Evolutionary conservation across 35 echinoderm and acorn worm species (phyloP).

Genomic region (Lytechinus pictus): DNA sequence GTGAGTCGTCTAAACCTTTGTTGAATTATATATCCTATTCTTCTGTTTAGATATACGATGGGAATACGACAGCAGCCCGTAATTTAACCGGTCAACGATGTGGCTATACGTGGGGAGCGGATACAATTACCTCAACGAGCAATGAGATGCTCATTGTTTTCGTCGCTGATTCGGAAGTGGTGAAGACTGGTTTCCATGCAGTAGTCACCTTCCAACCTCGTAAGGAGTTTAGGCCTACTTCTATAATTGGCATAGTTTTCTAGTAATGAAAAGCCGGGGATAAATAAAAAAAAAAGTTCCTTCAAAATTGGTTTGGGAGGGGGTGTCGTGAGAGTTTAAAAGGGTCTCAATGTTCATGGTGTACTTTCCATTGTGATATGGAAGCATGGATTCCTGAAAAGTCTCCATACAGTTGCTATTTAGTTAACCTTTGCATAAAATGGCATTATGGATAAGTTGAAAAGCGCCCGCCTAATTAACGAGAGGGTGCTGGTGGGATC

Average conservation of each 20-base stretch:
- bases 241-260: not conserved
- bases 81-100: not conserved
- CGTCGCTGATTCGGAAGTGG: slow-evolving; percentile 1
- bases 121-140: not conserved
- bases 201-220: not conserved
- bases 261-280: too few species aligned
- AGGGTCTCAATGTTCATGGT: too few species aligned
- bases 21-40: too few species aligned
- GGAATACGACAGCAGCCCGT: not conserved
- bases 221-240: not conserved
- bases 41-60: slow-evolving; percentile 19
- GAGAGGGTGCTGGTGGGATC: too few species aligned
- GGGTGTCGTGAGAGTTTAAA: not conserved
- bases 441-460: too few species aligned
- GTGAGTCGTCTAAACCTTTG: too few species aligned
- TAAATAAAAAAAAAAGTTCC: not conserved
- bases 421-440: too few species aligned
- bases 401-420: too few species aligned
- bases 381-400: too few species aligned
- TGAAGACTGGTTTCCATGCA: slow-evolving; percentile 3
- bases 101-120: not conserved
- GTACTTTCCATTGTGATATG: not conserved
- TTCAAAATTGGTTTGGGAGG: not conserved
- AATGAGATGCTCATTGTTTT: slow-evolving; percentile 21
- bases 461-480: too few species aligned